A percentile compares a stretch with the other conserved stretches of the same genome.
phyloP scores from a whole-genome alignment of 2,113 vertebrate genomes.

The Nasalis larvatus region DNA sequence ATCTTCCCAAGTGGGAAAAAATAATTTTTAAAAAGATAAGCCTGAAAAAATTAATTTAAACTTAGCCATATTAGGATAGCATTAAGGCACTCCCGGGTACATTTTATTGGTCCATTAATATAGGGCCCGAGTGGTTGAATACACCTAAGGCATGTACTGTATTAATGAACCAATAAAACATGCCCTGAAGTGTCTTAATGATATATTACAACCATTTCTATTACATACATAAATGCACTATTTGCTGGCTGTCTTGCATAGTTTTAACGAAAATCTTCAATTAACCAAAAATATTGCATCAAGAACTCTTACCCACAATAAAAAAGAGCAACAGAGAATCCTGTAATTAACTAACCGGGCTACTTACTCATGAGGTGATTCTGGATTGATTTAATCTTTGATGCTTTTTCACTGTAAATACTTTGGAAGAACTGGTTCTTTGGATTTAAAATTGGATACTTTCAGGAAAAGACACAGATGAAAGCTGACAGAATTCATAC shows the following conservation, averaged over 20 bases:
- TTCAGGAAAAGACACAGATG: constrained; percentile 3
- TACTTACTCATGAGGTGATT: constrained; percentile 67
- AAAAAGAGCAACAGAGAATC: constrained; percentile 64
- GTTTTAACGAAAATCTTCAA: constrained; percentile 83
- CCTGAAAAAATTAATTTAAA: constrained; percentile 88
- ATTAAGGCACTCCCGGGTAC: constrained; percentile 84
- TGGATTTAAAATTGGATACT: constrained; percentile 10
- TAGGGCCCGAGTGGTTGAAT: constrained; percentile 86
- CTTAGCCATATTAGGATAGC: constrained; percentile 82
- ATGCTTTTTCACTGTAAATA: background rate
- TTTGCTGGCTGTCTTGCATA: constrained; percentile 82
- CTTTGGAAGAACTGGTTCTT: constrained; percentile 33
- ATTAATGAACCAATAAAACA: constrained; percentile 90
- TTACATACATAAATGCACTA: constrained; percentile 84
- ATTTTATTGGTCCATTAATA: constrained; percentile 90
- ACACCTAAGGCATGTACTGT: constrained; percentile 87
- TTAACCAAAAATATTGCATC: constrained; percentile 81
- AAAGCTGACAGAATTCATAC: background rate
- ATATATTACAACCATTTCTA: constrained; percentile 83
- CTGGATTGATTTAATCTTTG: constrained; percentile 47
- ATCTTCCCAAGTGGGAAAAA: constrained; percentile 81
- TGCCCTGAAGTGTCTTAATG: constrained; percentile 85
- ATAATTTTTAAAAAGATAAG: constrained; percentile 86
- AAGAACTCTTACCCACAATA: constrained; percentile 71
- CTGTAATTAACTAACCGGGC: constrained; percentile 75